A percentile compares a stretch with the other conserved stretches of the same genome.
These are phyloP conservation scores for Cyphomyrus discorhynchus DNA, from an alignment of 2,113 vertebrate genomes.

Conservation along the genomic window DNA sequence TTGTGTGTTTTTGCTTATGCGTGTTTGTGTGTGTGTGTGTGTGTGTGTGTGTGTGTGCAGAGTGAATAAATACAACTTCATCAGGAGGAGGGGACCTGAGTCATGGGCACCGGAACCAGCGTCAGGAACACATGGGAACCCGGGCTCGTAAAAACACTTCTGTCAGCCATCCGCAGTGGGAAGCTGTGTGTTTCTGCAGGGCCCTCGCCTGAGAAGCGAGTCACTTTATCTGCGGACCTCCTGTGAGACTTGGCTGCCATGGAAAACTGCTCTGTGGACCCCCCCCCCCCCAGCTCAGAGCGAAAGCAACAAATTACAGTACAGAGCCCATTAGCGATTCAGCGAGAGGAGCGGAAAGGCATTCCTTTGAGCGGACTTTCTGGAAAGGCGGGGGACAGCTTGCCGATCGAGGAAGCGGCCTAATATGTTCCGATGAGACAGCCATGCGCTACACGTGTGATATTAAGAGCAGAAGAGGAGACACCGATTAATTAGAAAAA, in stretches of 20 bases:
- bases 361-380: background rate
- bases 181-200: background rate
- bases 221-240: background rate
- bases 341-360: background rate
- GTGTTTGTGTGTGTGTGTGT: too few species aligned
- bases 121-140: background rate
- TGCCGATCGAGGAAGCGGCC: background rate
- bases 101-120: background rate
- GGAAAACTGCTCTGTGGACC: background rate
- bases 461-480: background rate
- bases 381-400: background rate
- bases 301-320: conserved; percentile 26
- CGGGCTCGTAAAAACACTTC: background rate
- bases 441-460: background rate
- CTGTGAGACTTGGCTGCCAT: conserved; percentile 7
- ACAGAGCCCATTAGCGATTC: conserved; percentile 16
- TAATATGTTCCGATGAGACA: background rate
- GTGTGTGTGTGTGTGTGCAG: background rate
- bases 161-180: background rate
- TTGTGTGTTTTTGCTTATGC: background rate
- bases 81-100: background rate
- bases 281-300: background rate
- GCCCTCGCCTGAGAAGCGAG: background rate
- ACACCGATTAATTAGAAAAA: background rate
- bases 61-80: background rate